Percentiles rank a stretch among this genome's conserved stretches.
These are phyloP conservation scores for Mastacembelus armatus DNA, from an alignment of 2,797 vertebrate genomes.

Conservation along the genomic window DNA sequence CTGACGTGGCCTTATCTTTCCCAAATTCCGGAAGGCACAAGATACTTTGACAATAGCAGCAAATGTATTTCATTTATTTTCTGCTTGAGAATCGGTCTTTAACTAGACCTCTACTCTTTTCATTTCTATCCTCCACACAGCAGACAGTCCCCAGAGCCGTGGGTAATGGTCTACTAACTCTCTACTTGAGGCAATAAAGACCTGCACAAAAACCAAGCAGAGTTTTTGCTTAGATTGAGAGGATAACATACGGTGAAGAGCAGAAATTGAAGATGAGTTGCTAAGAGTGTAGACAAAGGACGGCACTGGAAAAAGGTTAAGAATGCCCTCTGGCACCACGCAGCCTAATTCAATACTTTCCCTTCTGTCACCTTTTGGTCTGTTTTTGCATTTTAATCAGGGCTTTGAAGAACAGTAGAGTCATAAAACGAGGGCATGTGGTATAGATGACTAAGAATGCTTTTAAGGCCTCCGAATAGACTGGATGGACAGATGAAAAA, in stretches of 20 bases:
- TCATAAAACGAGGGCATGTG: slow-evolving; percentile 26
- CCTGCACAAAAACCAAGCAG: slow-evolving; percentile 64
- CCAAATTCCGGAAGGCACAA: slow-evolving; percentile 72
- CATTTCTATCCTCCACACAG: slow-evolving; percentile 31
- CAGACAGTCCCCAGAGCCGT: slow-evolving; percentile 57
- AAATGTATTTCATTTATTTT: slow-evolving; percentile 77
- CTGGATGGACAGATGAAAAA: slow-evolving; percentile 35
- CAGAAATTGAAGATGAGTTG: slow-evolving; percentile 58
- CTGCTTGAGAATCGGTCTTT: slow-evolving; percentile 60
- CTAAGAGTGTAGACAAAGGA: slow-evolving; percentile 59
- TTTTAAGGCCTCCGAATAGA: slow-evolving; percentile 24
- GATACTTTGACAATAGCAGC: slow-evolving; percentile 60
- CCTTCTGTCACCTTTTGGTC: slow-evolving; percentile 48
- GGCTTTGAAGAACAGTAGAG: slow-evolving; percentile 31
- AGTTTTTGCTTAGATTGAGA: slow-evolving; percentile 51
- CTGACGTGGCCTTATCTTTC: slow-evolving; percentile 79
- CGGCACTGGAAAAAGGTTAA: slow-evolving; percentile 54
- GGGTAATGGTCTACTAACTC: slow-evolving; percentile 68
- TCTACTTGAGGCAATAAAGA: slow-evolving; percentile 68
- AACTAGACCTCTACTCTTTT: slow-evolving; percentile 28
- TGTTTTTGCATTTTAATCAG: slow-evolving; percentile 57
- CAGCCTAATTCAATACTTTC: slow-evolving; percentile 55
- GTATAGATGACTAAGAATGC: slow-evolving; percentile 16
- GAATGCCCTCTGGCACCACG: slow-evolving; percentile 29
- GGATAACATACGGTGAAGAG: slow-evolving; percentile 56